A percentile compares a stretch with the other conserved stretches of the same genome.
Conservation (phyloP, 2,888 invertebrate genomes). For the Protula sp. region DNA sequence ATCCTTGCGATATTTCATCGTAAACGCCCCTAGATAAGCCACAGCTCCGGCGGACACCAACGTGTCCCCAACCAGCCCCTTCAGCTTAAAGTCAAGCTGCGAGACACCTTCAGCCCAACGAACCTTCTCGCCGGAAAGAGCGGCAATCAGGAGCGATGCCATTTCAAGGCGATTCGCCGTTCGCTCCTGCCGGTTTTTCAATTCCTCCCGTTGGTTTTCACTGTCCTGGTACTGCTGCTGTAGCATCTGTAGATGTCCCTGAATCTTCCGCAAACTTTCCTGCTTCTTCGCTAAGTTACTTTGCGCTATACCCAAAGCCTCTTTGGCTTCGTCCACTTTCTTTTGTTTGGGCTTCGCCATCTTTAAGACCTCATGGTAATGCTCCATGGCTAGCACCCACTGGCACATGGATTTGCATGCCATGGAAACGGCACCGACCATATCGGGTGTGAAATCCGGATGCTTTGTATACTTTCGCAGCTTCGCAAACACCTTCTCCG, state of each 20-base stretch:
- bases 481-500: slow-evolving; percentile 47
- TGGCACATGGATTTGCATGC: slow-evolving; percentile 52
- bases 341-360: slow-evolving; percentile 54
- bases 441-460: slow-evolving; percentile 49
- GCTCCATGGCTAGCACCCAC: slow-evolving; percentile 52
- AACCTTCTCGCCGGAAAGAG: slow-evolving; percentile 51
- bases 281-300: slow-evolving; percentile 48
- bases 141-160: slow-evolving; percentile 48
- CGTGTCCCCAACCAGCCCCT: slow-evolving; percentile 49
- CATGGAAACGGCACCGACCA: slow-evolving; percentile 45
- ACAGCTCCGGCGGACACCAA: slow-evolving; percentile 47
- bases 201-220: slow-evolving; percentile 48
- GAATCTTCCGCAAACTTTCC: slow-evolving; percentile 47
- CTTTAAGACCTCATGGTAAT: slow-evolving; percentile 52
- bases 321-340: slow-evolving; percentile 49
- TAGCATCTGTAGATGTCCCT: slow-evolving; percentile 44
- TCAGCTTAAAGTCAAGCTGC: slow-evolving; percentile 40
- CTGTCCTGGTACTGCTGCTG: slow-evolving; percentile 50
- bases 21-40: slow-evolving; percentile 50
- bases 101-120: slow-evolving; percentile 49
- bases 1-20: slow-evolving; percentile 32
- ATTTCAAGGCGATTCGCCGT: slow-evolving; percentile 44
- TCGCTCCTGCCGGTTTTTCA: slow-evolving; percentile 43
- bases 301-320: slow-evolving; percentile 48
- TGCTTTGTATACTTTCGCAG: slow-evolving; percentile 48